Evolutionary conservation across 2,888 invertebrate genomes (phyloP).

Genomic region (Athalia cordata): DNA sequence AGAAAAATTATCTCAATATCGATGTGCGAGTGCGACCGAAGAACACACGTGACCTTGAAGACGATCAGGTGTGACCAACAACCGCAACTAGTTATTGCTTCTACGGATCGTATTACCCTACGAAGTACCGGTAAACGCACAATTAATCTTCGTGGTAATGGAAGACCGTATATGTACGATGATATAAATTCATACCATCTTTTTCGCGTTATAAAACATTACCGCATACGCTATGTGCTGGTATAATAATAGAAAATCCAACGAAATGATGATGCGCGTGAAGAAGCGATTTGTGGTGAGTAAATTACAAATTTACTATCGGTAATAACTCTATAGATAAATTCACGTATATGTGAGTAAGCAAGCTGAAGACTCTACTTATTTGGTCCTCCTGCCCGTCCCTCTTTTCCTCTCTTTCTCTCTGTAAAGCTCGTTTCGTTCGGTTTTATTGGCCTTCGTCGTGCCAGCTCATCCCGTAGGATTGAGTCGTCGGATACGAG

Average conservation of each 20-base stretch:
- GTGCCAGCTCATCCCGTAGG: constrained; percentile 39
- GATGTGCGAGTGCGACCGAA: no score
- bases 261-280: no score
- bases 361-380: constrained; percentile 2
- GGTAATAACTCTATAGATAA: constrained; percentile 14
- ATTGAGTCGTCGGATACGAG: constrained; percentile 37
- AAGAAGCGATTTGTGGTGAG: background rate
- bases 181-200: background rate
- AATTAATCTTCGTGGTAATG: constrained; percentile 27
- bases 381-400: background rate
- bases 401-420: background rate
- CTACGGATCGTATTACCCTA: constrained; percentile 18
- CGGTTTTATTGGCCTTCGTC: constrained; percentile 34
- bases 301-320: background rate
- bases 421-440: constrained; percentile 23
- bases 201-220: background rate
- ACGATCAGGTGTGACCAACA: constrained; percentile 2
- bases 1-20: no score
- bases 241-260: no score
- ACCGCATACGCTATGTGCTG: no score
- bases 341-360: constrained; percentile 14
- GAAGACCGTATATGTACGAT: background rate
- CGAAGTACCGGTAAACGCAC: constrained; percentile 6
- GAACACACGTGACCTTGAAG: constrained; percentile 5
- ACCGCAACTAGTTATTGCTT: background rate